Evolutionary conservation across 2,888 invertebrate genomes (phyloP), one percentile per base, ranked within the genome.

Genomic region (Rosalia funebris): DNA sequence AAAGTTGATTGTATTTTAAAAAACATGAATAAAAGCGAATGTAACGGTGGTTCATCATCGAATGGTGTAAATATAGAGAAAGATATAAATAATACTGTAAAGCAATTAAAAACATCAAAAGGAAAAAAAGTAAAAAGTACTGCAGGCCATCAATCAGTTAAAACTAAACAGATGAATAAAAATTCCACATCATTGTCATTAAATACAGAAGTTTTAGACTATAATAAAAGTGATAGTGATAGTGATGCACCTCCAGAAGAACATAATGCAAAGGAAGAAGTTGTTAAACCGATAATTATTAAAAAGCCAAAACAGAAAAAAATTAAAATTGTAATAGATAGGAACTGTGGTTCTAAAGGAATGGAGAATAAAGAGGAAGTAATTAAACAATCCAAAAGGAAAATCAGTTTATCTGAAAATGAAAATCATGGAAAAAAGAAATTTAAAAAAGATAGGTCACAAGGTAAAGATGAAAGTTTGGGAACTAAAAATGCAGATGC

Each of bases 161-260:
- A n/a, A n/a, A n/a, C n/a, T n/a, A n/a, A n/a, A n/a, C n/a, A n/a
- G n/a, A n/a, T n/a, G n/a, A n/a, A n/a, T n/a, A n/a, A n/a, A n/a
- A n/a, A n/a, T n/a, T n/a, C n/a, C n/a, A n/a, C n/a, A n/a, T n/a
- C n/a, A n/a, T n/a, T n/a, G n/a, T n/a, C n/a, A n/a, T n/a, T n/a
- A n/a, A n/a, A n/a, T n/a, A n/a, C n/a, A n/a, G n/a, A 59, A 36
- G 57, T 62, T 32, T 60, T 69, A 31, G 47, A 54, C 37, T 45
- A 60, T 45, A 57, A 50, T 42, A 25, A 60, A 48, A 62, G 56
- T 19, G 61, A 59, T 42, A 69, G 60, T 63, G 71, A 76, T 63
- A 70, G 71, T 66, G 74, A 74, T 63, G 72, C 67, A 20, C 71
- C 77, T 7, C 72, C 73, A 53, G 74, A 77, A 60, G 75, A 75